Percentiles rank a stretch among this genome's conserved stretches.
Evolutionary conservation across 2,113 vertebrate species (phyloP).

Genomic region (Grammomys dolichurus): DNA sequence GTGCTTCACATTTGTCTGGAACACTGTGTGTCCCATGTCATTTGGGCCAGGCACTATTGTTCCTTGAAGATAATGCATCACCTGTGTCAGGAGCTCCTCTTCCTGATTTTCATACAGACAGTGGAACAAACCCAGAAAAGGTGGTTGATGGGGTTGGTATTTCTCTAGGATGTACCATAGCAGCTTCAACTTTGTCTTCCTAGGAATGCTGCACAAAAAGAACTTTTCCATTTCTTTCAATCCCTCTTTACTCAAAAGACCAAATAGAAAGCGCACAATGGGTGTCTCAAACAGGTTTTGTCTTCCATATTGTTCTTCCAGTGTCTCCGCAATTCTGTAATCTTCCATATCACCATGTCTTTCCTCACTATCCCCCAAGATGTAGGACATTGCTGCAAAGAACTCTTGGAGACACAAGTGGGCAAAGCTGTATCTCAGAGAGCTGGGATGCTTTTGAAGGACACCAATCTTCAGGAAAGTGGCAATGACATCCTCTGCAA

Average conservation of each 20-base stretch:
- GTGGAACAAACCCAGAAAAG: background rate
- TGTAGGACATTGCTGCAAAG: no score
- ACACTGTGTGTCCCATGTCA: accelerated
- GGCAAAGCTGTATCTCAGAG: conserved; percentile 37
- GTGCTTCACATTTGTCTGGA: background rate
- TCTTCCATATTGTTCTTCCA: accelerated
- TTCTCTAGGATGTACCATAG: accelerated
- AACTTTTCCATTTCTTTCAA: background rate
- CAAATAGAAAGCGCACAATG: conserved; percentile 45
- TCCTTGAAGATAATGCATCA: background rate
- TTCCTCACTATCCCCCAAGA: no score
- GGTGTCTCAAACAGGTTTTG: background rate
- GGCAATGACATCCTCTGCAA: background rate
- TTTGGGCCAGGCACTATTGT: background rate
- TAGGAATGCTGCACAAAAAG: background rate
- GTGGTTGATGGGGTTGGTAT: accelerated
- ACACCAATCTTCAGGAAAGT: conserved; percentile 41
- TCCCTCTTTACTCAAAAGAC: conserved; percentile 42
- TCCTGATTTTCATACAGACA: conserved; percentile 76
- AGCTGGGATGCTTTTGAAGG: conserved; percentile 23
- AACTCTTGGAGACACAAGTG: no score
- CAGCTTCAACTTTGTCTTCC: accelerated
- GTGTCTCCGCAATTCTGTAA: accelerated
- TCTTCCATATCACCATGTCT: no score
- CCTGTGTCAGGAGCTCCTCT: background rate